These are phyloP conservation scores for Prinia subflava DNA, from an alignment of 2,113 vertebrate species.

Conservation along the genomic window DNA sequence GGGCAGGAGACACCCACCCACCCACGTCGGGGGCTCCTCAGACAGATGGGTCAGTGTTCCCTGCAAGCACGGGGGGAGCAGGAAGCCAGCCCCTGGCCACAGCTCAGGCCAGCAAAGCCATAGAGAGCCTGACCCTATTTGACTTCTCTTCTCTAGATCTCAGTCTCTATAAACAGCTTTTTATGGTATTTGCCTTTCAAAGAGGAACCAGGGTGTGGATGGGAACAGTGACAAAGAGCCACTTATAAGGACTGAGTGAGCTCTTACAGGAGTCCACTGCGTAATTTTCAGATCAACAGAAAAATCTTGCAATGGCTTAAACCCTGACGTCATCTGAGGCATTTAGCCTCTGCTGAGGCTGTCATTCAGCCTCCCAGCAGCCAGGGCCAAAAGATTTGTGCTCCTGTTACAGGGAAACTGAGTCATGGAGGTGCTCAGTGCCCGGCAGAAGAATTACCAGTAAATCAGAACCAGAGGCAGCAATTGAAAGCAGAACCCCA, in stretches of 20 bases:
- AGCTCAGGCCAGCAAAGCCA: not conserved
- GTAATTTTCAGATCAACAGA: slow-evolving; percentile 51
- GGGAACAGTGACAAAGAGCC: slow-evolving; percentile 44
- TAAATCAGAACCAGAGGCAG: not conserved
- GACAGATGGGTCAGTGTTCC: not conserved
- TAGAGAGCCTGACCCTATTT: slow-evolving; percentile 51
- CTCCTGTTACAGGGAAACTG: slow-evolving; percentile 15
- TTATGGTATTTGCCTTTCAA: slow-evolving; percentile 58
- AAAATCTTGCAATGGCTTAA: slow-evolving; percentile 5
- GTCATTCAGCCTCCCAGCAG: not conserved
- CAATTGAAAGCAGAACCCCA: not conserved
- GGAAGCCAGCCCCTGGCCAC: not conserved
- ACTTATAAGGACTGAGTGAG: slow-evolving; percentile 18
- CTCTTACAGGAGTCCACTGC: not conserved
- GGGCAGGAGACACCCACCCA: not conserved
- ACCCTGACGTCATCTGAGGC: not conserved
- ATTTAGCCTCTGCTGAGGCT: not conserved
- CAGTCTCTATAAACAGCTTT: slow-evolving; percentile 36
- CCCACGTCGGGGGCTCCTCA: not conserved
- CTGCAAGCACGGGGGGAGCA: not conserved
- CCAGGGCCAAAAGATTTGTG: not conserved
- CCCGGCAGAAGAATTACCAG: not conserved
- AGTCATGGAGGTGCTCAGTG: not conserved
- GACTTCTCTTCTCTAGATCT: slow-evolving; percentile 52
- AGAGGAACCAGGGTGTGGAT: slow-evolving; percentile 36